Conservation (phyloP, 2,113 vertebrate genomes). For the Arvicanthis niloticus region DNA sequence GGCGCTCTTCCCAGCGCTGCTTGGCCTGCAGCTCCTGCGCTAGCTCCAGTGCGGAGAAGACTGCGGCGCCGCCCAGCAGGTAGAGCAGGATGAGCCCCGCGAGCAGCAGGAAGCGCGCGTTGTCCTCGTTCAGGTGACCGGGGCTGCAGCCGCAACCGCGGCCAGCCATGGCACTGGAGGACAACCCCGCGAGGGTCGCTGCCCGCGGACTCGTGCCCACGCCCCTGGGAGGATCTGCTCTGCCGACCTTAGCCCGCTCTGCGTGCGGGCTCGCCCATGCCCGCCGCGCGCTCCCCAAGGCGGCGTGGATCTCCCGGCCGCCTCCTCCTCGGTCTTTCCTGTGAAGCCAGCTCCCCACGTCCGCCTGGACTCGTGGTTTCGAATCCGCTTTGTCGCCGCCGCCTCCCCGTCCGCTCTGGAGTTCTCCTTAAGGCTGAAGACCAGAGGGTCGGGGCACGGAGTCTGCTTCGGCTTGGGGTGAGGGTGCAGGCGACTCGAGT, state of each 20-base stretch:
- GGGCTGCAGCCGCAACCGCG: conserved; percentile 89
- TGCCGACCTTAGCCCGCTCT: background rate
- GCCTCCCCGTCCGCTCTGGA: background rate
- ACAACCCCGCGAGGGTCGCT: background rate
- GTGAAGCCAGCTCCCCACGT: conserved; percentile 14
- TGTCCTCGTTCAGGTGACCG: conserved; percentile 93
- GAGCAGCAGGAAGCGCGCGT: conserved; percentile 94
- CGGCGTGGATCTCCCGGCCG: background rate
- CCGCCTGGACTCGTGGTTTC: conserved; percentile 45
- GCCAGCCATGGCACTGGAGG: conserved; percentile 90
- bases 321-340: background rate
- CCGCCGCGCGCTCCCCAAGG: background rate
- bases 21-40: conserved; percentile 93
- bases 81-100: conserved; percentile 93
- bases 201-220: background rate
- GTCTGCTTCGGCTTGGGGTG: background rate
- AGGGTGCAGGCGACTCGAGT: background rate
- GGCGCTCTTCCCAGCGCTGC: conserved; percentile 92
- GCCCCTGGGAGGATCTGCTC: background rate
- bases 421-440: background rate
- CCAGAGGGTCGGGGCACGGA: background rate
- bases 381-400: conserved; percentile 25
- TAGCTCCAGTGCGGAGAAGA: conserved; percentile 96
- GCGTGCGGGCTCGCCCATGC: conserved; percentile 35
- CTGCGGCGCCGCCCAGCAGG: conserved; percentile 95